Percentiles rank a stretch among this genome's conserved stretches.
Conservation (phyloP, 2,797 vertebrate genomes). For the Aldrovandia affinis region DNA sequence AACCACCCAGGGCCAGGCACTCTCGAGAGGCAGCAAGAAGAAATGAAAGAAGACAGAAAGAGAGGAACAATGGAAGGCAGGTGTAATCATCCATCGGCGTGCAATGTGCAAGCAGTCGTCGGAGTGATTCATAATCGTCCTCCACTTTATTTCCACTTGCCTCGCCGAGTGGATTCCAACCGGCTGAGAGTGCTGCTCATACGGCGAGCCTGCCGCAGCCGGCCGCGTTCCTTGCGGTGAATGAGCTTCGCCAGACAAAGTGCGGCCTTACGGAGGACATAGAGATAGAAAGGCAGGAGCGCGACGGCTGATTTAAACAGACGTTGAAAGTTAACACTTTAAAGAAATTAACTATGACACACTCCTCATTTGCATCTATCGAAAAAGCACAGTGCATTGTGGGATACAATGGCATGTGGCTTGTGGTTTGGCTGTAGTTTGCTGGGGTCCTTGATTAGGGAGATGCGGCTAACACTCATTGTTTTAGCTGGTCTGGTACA, state of each 20-base stretch:
- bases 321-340: background rate
- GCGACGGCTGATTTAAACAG: background rate
- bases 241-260: background rate
- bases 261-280: background rate
- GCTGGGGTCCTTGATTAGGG: background rate
- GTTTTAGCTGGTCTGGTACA: no score
- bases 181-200: background rate
- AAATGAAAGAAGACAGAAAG: background rate
- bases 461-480: background rate
- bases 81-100: background rate
- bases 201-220: background rate
- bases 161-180: background rate
- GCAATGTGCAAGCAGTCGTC: background rate
- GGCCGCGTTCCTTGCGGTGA: background rate
- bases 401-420: background rate
- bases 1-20: conserved; percentile 1
- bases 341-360: background rate
- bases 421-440: background rate
- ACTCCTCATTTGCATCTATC: background rate
- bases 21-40: background rate
- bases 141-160: background rate
- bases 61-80: background rate
- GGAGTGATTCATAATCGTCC: background rate
- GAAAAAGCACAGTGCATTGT: background rate
- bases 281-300: background rate